Conservation (phyloP, 2,797 vertebrate species). For the Manis javanica region DNA sequence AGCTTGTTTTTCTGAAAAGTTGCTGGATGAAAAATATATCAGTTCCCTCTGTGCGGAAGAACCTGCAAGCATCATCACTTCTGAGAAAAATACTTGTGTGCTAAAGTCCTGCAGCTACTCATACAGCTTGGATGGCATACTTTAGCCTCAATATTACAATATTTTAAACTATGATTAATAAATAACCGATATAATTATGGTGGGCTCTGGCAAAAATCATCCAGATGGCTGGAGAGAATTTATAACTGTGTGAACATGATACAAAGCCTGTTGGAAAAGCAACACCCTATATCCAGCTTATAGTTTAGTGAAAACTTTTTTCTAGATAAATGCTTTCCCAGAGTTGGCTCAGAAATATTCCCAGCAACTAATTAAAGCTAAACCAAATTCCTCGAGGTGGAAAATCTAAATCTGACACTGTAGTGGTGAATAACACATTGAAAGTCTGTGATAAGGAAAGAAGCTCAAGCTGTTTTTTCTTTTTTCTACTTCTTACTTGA, state of each 20-base stretch:
- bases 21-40: constrained; percentile 38
- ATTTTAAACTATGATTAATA: constrained; percentile 27
- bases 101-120: background rate
- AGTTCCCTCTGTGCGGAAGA: constrained; percentile 41
- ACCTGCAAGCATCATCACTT: constrained; percentile 37
- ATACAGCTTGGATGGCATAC: background rate
- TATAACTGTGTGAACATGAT: constrained; percentile 7
- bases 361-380: constrained; percentile 74
- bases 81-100: background rate
- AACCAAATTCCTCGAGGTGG: constrained; percentile 76
- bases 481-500: constrained; percentile 52
- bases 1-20: constrained; percentile 73
- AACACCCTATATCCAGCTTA: constrained; percentile 34
- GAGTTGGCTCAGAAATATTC: constrained; percentile 68
- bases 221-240: constrained; percentile 40
- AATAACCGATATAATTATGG: background rate
- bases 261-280: constrained; percentile 50
- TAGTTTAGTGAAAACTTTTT: constrained; percentile 61
- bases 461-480: constrained; percentile 59
- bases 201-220: constrained; percentile 17
- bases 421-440: constrained; percentile 71
- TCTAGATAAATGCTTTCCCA: constrained; percentile 69
- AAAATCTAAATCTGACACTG: constrained; percentile 76
- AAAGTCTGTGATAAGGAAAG: constrained; percentile 58
- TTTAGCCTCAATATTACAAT: background rate